These are phyloP conservation scores for Esox niger DNA, from an alignment of 2,113 vertebrate species.

Conservation along the genomic window DNA sequence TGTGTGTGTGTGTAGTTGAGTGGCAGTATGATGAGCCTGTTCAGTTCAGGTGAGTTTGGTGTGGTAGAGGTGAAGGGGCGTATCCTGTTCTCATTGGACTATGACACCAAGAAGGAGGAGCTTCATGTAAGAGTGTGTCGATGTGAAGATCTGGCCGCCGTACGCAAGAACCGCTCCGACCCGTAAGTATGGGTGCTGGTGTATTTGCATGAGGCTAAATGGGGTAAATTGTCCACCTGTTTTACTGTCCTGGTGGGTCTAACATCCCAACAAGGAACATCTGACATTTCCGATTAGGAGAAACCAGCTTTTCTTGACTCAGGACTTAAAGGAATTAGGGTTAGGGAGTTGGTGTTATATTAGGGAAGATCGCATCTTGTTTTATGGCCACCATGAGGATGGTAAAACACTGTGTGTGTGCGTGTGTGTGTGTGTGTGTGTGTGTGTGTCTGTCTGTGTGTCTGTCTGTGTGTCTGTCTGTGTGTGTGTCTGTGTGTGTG, in stretches of 20 bases:
- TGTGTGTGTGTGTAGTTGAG: constrained; percentile 72
- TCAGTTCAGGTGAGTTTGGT: constrained; percentile 83
- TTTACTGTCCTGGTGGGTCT: too few species aligned
- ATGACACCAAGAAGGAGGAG: constrained; percentile 76
- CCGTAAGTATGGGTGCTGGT: constrained; percentile 77
- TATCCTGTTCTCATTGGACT: constrained; percentile 83
- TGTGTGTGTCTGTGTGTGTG: constrained; percentile 15
- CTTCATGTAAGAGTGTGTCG: constrained; percentile 80
- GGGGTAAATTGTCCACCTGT: too few species aligned
- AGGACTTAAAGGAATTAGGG: too few species aligned
- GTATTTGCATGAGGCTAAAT: background rate
- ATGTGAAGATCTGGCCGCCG: constrained; percentile 85
- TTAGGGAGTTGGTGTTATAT: too few species aligned
- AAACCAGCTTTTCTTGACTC: too few species aligned
- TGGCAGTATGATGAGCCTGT: constrained; percentile 90
- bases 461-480: too few species aligned
- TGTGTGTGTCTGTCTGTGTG: constrained; percentile 14
- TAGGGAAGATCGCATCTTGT: too few species aligned
- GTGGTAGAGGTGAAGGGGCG: constrained; percentile 81
- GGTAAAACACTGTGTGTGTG: too few species aligned
- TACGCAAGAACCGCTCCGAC: constrained; percentile 82
- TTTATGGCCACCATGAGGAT: too few species aligned
- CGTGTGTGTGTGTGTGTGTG: constrained; percentile 17
- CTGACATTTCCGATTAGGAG: too few species aligned
- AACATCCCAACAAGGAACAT: too few species aligned